Base-by-base conservation (phyloP, 2,797 vertebrate species). In the Gastrophryne carolinensis region DNA sequence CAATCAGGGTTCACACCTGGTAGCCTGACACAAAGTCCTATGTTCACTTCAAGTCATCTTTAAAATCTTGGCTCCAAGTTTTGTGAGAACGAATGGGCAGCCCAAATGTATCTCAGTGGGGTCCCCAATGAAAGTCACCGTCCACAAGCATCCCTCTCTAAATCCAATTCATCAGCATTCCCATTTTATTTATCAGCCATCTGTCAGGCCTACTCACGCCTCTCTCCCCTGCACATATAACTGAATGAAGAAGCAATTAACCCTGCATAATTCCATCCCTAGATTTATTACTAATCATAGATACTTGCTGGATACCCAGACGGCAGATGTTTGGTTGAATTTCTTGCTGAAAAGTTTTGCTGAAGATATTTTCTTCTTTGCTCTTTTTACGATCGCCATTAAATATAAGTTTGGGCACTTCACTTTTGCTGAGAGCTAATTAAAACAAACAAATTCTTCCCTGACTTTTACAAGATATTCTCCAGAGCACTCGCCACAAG, bases 221-320 rank as follows among this genome's bases (percentile, higher is more conserved):
- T 65, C 73, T 44, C 39, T 62, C 30, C n/a, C n/a, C 32, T 39
- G 30, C 13, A 34, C 21, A 62, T 27, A 62, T 76, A 76, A 76
- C 44, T 21, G 24, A 37, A 76, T 76, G 56, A 76, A 54, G 50
- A 39, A 10, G 65, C 65, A 69, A 76, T 69, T 76, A 76, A 76
- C 65, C 56, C 56, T 6, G 23, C 32, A 26, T 69, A 69, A 76
- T 69, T 76, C 61, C 47, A 53, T 66, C 47, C 58, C 50, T 76
- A 76, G 65, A 76, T 76, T 68, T 76, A 76, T 76, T 32, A n/a
- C 65, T 34, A 69, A 47, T 62, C 73, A 17, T 8, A 68, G 27
- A 50, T 53, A 50, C 61, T 67, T 8, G 35, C 57, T 24, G 34
- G 47, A 32, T 69, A 53, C 68, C 34, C 27, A 69, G 73, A 67